A percentile compares a stretch with the other conserved stretches of the same genome.
phyloP scores from a whole-genome alignment of 2,888 invertebrate genomes.

The Thereva nobilitata region DNA sequence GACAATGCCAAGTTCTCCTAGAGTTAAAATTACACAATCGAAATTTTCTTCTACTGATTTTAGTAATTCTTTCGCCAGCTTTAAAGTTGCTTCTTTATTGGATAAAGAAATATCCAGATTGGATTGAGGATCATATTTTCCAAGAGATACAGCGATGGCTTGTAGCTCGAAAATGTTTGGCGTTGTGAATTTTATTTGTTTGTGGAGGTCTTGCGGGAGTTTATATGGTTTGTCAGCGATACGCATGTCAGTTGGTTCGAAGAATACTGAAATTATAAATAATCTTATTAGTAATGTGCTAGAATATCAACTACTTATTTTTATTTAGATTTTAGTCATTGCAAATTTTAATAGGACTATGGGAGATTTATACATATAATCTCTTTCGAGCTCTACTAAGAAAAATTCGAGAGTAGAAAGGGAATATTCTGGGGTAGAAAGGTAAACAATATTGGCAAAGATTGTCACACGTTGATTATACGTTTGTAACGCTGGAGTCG shows the following conservation, averaged over 20 bases:
- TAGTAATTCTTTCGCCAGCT: conserved; percentile 53
- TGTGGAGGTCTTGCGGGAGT: conserved; percentile 45
- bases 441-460: too few species aligned
- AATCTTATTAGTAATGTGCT: neutral
- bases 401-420: too few species aligned
- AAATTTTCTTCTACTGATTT: conserved; percentile 59
- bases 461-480: too few species aligned
- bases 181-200: conserved; percentile 64
- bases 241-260: conserved; percentile 84
- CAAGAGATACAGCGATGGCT: conserved; percentile 65
- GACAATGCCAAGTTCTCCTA: conserved; percentile 66
- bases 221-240: conserved; percentile 75
- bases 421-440: too few species aligned
- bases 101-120: neutral
- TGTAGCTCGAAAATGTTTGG: conserved; percentile 81
- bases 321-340: too few species aligned
- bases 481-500: too few species aligned
- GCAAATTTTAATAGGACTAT: too few species aligned
- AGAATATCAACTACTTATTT: too few species aligned
- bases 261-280: conserved; percentile 73
- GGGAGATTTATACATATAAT: too few species aligned
- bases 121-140: conserved; percentile 30
- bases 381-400: too few species aligned
- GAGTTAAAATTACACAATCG: conserved; percentile 65
- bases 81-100: conserved; percentile 43